phyloP scores from a whole-genome alignment of 2,113 vertebrate species.

The Strigops habroptila region DNA sequence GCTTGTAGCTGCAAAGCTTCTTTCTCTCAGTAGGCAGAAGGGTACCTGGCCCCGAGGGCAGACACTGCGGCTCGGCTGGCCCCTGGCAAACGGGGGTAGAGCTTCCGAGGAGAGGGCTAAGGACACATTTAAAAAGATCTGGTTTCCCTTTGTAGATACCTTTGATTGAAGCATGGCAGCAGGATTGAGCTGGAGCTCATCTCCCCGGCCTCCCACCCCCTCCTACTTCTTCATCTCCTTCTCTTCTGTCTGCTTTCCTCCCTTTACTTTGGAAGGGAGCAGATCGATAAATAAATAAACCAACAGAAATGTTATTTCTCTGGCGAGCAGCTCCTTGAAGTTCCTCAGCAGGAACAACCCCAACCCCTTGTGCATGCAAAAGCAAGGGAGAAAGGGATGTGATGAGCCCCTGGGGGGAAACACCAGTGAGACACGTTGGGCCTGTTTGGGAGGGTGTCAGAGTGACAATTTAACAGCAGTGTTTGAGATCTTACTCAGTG shows the following conservation, averaged over 20 bases:
- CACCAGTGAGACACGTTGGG: neutral
- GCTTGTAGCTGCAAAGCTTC: neutral
- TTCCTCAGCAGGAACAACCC: conserved; percentile 33
- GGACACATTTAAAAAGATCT: conserved; percentile 2
- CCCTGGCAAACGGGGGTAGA: neutral
- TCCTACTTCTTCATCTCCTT: neutral
- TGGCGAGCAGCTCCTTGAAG: neutral
- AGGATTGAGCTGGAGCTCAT: neutral
- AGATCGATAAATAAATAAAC: conserved; percentile 59
- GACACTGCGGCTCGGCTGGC: neutral
- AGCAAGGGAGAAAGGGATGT: neutral
- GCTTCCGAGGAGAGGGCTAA: neutral
- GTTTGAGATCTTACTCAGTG: neutral
- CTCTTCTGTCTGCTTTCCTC: neutral
- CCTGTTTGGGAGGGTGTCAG: neutral
- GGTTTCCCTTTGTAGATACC: conserved; percentile 19
- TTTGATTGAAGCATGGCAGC: conserved; percentile 12
- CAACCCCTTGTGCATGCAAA: neutral
- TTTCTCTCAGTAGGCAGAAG: neutral
- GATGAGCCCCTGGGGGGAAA: neutral
- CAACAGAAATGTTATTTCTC: conserved; percentile 17
- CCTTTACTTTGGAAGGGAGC: neutral
- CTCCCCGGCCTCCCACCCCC: neutral
- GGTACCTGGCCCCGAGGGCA: neutral
- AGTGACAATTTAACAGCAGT: neutral